These are phyloP conservation scores for Limenitis camilla DNA, from an alignment of 2,888 invertebrate species.

Conservation along the genomic window DNA sequence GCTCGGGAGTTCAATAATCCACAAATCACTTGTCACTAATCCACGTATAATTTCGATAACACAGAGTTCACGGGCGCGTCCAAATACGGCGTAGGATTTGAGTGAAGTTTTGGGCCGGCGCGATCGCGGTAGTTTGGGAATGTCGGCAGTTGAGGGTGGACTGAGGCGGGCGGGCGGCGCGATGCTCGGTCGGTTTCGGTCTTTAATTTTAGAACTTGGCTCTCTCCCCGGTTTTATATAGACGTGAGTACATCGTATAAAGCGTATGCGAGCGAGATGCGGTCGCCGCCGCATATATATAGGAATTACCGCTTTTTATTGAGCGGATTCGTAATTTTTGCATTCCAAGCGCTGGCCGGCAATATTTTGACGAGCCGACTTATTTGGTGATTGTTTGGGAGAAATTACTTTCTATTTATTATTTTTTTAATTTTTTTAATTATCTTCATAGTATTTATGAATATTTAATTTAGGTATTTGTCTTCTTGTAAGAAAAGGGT, in stretches of 20 bases:
- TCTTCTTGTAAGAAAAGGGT: no score
- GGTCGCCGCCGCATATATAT: conserved; percentile 66
- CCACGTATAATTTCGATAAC: conserved; percentile 49
- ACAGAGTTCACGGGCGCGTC: conserved; percentile 52
- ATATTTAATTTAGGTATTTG: no score
- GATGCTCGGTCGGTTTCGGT: conserved; percentile 62
- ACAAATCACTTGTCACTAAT: conserved; percentile 60
- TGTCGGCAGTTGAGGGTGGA: conserved; percentile 67
- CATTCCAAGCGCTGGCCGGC: conserved; percentile 50
- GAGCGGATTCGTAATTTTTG: conserved; percentile 68
- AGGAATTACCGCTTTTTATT: conserved; percentile 71
- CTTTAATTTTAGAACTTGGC: conserved; percentile 79
- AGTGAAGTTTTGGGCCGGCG: conserved; percentile 58
- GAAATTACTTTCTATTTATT: background rate
- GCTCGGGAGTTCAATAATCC: conserved; percentile 53
- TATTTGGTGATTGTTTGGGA: conserved; percentile 28
- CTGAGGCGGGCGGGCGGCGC: conserved; percentile 69
- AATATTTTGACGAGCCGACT: conserved; percentile 43
- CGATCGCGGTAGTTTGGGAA: conserved; percentile 49
- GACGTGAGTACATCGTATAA: conserved; percentile 74
- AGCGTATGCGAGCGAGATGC: conserved; percentile 70
- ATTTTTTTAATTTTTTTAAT: background rate
- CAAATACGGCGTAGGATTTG: conserved; percentile 40
- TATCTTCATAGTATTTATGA: no score
- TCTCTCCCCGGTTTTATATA: conserved; percentile 76